phyloP scores from a whole-genome alignment of 2,888 invertebrate genomes.

The Dynastes grantii region DNA sequence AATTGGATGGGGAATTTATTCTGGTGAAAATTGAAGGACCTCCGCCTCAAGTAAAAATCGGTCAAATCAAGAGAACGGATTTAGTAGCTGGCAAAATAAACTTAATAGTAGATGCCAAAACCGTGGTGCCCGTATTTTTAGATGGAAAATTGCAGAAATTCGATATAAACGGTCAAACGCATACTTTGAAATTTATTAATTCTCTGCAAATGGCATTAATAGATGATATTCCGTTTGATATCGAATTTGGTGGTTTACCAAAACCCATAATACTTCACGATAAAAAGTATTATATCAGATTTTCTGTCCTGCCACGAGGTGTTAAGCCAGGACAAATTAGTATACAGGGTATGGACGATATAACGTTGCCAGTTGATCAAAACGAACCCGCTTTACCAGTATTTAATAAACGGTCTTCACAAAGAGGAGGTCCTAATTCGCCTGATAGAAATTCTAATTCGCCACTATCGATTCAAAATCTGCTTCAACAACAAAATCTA shows the following conservation, averaged over 20 bases:
- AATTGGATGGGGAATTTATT: conserved; percentile 85
- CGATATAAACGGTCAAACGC: conserved; percentile 80
- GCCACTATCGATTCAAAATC: conserved; percentile 64
- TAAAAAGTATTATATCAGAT: conserved; percentile 85
- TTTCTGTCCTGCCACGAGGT: conserved; percentile 84
- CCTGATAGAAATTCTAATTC: conserved; percentile 67
- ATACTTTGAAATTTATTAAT: conserved; percentile 87
- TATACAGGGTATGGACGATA: conserved; percentile 84
- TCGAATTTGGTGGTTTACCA: conserved; percentile 89
- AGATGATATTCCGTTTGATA: conserved; percentile 84
- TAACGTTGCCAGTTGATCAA: conserved; percentile 57
- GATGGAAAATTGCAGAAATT: conserved; percentile 89
- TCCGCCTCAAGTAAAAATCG: conserved; percentile 94
- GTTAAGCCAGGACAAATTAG: conserved; percentile 81
- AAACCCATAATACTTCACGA: conserved; percentile 83
- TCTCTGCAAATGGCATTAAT: conserved; percentile 83
- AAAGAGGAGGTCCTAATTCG: conserved; percentile 59
- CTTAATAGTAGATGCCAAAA: conserved; percentile 86
- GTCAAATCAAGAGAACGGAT: conserved; percentile 83
- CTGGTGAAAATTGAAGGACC: conserved; percentile 90
- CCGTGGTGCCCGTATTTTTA: conserved; percentile 85
- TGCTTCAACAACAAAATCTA: conserved; percentile 65
- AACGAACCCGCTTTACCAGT: conserved; percentile 64
- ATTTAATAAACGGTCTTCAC: conserved; percentile 57
- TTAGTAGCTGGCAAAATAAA: conserved; percentile 89